phyloP scores from a whole-genome alignment of 2,888 invertebrate genomes.

The Tetrapedia diversipes region DNA sequence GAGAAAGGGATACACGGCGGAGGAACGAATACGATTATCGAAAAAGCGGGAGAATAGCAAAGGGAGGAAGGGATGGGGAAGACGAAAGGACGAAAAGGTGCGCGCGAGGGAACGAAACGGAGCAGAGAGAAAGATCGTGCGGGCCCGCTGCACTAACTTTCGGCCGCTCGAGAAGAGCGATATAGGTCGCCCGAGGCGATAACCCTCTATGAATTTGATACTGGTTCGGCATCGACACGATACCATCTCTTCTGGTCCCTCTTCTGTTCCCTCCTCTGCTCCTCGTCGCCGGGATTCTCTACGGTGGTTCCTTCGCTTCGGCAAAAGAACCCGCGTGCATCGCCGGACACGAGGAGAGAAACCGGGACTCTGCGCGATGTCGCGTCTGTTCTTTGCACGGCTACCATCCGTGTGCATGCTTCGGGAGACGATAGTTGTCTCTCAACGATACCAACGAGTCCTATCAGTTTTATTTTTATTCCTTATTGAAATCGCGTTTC shows the following conservation, averaged over 20 bases:
- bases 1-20: no score
- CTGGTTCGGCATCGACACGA: conserved; percentile 25
- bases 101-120: conserved; percentile 58
- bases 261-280: no score
- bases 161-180: conserved; percentile 41
- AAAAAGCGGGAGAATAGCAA: no score
- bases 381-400: no score
- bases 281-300: not conserved
- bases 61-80: not conserved
- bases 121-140: conserved; percentile 58
- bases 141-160: conserved; percentile 43
- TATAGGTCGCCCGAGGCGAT: conserved; percentile 67
- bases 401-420: no score
- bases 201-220: conserved; percentile 65
- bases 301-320: not conserved
- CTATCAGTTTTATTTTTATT: no score
- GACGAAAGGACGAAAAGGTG: conserved; percentile 19
- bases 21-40: no score
- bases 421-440: no score
- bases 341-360: no score
- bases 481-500: conserved; percentile 41
- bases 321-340: no score
- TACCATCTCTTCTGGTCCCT: conserved; percentile 19
- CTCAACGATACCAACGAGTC: no score
- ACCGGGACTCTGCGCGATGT: no score